Conservation (phyloP, 2,888 invertebrate species). For the Leptogaster cylindrica region DNA sequence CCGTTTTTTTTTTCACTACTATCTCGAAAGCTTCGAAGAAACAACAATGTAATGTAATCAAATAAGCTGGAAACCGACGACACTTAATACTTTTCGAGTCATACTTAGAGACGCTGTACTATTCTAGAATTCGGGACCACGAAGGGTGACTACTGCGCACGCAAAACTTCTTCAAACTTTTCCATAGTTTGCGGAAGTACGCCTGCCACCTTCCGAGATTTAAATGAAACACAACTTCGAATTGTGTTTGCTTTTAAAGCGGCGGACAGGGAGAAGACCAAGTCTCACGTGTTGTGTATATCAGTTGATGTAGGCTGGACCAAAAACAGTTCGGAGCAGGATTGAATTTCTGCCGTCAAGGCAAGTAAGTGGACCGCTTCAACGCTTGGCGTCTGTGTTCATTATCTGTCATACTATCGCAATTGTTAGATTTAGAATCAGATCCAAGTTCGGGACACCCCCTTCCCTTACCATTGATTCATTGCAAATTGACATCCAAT, state of each 20-base stretch:
- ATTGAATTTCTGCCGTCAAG: constrained; percentile 30
- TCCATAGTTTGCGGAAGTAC: constrained; percentile 1
- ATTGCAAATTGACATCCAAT: constrained; percentile 6
- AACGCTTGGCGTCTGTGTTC: not conserved
- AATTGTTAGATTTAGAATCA: too few species aligned
- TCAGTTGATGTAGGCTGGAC: not conserved
- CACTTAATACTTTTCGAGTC: not conserved
- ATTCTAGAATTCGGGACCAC: not conserved
- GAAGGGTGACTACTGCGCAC: constrained; percentile 22
- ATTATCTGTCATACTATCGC: not conserved
- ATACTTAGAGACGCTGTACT: not conserved
- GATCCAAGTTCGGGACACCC: too few species aligned
- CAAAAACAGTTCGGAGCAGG: not conserved
- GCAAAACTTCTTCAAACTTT: constrained; percentile 7
- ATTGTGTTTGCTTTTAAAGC: constrained; percentile 49
- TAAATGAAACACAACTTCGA: constrained; percentile 49
- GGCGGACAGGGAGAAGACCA: not conserved
- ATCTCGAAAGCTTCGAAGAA: constrained; percentile 7
- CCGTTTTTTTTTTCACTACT: too few species aligned
- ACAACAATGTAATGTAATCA: constrained; percentile 8
- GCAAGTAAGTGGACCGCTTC: constrained; percentile 18
- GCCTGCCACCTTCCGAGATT: constrained; percentile 48
- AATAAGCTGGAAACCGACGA: not conserved
- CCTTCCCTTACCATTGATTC: too few species aligned
- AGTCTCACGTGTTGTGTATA: not conserved